Conservation (phyloP, 2,888 invertebrate species). For the Dione vanillae region DNA sequence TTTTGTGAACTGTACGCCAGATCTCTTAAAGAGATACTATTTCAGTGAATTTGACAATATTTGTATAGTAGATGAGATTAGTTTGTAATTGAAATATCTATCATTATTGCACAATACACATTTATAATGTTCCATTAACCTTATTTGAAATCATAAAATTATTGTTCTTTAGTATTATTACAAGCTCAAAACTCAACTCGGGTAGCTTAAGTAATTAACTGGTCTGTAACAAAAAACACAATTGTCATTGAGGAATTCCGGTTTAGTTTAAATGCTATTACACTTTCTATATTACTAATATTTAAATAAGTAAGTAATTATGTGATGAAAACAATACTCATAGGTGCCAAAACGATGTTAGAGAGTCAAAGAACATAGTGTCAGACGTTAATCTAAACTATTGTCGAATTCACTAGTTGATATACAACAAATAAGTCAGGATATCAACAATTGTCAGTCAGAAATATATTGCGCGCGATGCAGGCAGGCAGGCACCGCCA, state of each 20-base stretch:
- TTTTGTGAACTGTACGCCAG: too few relatives aligned
- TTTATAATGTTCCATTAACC: neutral
- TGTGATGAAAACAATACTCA: neutral
- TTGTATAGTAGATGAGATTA: neutral
- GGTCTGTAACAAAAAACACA: neutral
- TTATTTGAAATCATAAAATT: too few relatives aligned
- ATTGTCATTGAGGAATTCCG: too few relatives aligned
- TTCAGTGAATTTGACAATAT: neutral
- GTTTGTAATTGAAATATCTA: too few relatives aligned
- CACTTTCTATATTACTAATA: neutral
- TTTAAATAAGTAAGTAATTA: neutral
- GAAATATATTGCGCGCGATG: neutral
- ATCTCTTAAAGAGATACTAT: too few relatives aligned
- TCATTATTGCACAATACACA: neutral
- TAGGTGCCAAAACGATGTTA: neutral
- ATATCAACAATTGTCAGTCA: slow-evolving; percentile 27
- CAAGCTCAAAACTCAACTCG: too few relatives aligned
- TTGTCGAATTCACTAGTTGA: neutral
- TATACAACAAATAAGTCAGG: neutral
- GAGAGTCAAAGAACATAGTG: neutral
- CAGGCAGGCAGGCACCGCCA: slow-evolving; percentile 38
- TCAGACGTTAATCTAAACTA: neutral
- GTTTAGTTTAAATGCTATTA: too few relatives aligned
- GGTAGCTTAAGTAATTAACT: neutral
- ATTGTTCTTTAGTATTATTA: too few relatives aligned